Conservation (phyloP, 2,113 vertebrate species). For the Podocnemis expansa region DNA sequence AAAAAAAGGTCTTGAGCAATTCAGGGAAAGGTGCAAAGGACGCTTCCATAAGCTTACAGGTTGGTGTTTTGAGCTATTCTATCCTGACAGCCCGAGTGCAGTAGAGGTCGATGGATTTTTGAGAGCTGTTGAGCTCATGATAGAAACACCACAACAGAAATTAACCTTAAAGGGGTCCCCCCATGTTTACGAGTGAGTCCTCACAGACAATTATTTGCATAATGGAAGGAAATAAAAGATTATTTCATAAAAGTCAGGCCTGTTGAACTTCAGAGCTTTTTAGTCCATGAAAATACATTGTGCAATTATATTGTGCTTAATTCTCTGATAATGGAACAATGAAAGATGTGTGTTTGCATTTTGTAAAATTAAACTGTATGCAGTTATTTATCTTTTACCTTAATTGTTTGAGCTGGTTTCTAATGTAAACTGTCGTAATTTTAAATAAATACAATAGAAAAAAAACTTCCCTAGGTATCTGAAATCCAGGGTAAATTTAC, state of each 20-base stretch:
- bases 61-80: background rate
- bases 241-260: slow-evolving; percentile 70
- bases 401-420: slow-evolving; percentile 97
- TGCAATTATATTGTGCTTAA: slow-evolving; percentile 77
- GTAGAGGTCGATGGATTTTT: background rate
- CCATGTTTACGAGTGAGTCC: background rate
- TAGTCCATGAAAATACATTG: slow-evolving; percentile 72
- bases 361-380: slow-evolving; percentile 96
- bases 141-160: background rate
- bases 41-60: background rate
- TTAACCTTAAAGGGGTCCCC: background rate
- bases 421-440: slow-evolving; percentile 98
- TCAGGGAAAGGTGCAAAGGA: background rate
- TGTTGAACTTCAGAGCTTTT: slow-evolving; percentile 67
- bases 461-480: slow-evolving; percentile 88
- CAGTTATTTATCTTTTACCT: slow-evolving; percentile 98
- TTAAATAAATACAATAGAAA: slow-evolving; percentile 96
- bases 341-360: slow-evolving; percentile 89
- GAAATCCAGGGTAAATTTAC: slow-evolving; percentile 94
- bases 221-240: slow-evolving; percentile 54
- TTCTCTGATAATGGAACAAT: slow-evolving; percentile 79
- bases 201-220: slow-evolving; percentile 39
- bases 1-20: background rate
- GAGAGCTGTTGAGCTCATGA: background rate
- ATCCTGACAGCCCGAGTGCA: background rate